Base-by-base conservation (phyloP, 1,140 invertebrate genomes). In the Drosophila suzukii region DNA sequence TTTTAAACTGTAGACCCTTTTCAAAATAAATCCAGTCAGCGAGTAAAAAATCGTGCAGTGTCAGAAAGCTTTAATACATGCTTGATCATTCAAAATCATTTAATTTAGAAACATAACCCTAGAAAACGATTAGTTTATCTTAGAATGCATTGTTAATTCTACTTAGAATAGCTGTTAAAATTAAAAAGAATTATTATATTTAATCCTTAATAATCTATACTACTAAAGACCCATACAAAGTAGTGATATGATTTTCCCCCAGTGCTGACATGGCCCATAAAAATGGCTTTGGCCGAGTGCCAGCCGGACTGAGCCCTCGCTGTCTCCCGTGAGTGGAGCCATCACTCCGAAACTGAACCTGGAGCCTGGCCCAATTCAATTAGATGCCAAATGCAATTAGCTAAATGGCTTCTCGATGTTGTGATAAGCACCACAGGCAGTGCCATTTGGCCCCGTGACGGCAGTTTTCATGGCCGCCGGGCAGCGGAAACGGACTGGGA, bases 321-420 rank as follows among this genome's bases (percentile, higher is more conserved):
- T 38, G 57, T 71, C 68, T 72, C 67, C 61, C 17, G 49, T 51
- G 62, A 67, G 43, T 56, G 38, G 3, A 66, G 36, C 38, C 58
- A 63, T 49, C 60, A 39, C 39, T 51, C 30, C 24, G 56, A 41
- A 32, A 41, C 20, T 27, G 51, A 53, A 46, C 47, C 39, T 46
- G 51, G 54, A 77, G 57, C 58, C 75, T 53, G 50, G 46, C 59
- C 50, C 71, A 83, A 88, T 86, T 86, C 55, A 88, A 86, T 86
- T 79, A 83, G 47, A 75, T 66, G 61, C 54, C 43, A 75, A 88
- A 88, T 86, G 79, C 80, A 83, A 88, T 88, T 88, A 88, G 66
- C 68, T 44, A 83, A 88, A 88, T 88, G 84, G 66, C 66, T 70
- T 73, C 83, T 55, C 43, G 75, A 61, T 86, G 82, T 77, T 67